phyloP scores from a whole-genome alignment of 2,888 invertebrate genomes.

The Epicampocera succincta region DNA sequence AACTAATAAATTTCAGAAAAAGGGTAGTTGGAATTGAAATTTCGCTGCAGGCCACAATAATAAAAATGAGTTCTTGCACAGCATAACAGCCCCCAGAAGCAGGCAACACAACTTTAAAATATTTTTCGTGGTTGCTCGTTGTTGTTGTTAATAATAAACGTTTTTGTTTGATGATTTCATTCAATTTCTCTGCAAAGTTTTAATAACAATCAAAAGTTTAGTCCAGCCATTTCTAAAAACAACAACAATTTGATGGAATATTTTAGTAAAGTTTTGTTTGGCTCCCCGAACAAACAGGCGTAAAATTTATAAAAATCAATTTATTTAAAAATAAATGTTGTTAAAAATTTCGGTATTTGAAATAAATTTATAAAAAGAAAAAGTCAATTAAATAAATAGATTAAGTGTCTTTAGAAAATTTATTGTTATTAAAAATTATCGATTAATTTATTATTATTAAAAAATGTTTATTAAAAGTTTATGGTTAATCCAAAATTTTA shows the following conservation, averaged over 20 bases:
- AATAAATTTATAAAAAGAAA: no score
- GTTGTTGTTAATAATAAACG: slow-evolving; percentile 44
- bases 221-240: slow-evolving; percentile 26
- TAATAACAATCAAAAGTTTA: slow-evolving; percentile 38
- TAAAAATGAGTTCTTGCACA: slow-evolving; percentile 56
- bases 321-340: no score
- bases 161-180: slow-evolving; percentile 36
- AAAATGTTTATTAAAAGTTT: no score
- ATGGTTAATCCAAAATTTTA: no score
- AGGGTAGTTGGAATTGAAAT: slow-evolving; percentile 58
- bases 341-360: no score
- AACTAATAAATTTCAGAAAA: slow-evolving; percentile 34
- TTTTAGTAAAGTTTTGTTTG: slow-evolving; percentile 60
- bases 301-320: no score
- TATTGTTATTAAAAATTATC: no score
- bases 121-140: slow-evolving; percentile 20
- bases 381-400: no score
- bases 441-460: no score
- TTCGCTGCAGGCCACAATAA: slow-evolving; percentile 61
- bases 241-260: slow-evolving; percentile 40
- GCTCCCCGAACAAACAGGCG: slow-evolving; percentile 32
- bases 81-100: slow-evolving; percentile 1
- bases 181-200: slow-evolving; percentile 8
- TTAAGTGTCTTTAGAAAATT: no score
- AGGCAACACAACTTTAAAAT: slow-evolving; percentile 12